Conservation (phyloP, 2,797 vertebrate species). For the Phyllotis vaccarum region DNA sequence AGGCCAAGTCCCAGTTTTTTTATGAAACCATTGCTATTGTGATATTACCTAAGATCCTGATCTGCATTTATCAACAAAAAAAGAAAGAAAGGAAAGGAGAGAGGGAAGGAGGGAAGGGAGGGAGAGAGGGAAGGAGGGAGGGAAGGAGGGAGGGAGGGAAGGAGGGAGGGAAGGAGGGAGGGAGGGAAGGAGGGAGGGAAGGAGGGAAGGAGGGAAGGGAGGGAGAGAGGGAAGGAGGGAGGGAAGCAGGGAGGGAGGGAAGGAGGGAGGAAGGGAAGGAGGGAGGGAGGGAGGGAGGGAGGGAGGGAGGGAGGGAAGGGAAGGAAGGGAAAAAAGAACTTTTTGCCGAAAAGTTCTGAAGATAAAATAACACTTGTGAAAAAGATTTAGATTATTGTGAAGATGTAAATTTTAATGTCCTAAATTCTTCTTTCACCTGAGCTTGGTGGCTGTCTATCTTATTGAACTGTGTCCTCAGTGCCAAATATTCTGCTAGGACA, state of each 20-base stretch:
- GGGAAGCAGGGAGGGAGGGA: no score
- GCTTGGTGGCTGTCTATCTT: neutral
- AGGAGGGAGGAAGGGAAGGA: no score
- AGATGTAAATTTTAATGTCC: neutral
- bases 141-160: no score
- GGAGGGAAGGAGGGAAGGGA: no score
- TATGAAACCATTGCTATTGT: neutral
- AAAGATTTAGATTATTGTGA: neutral
- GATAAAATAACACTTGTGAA: slow-evolving; percentile 24
- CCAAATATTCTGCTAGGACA: neutral
- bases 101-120: no score
- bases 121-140: no score
- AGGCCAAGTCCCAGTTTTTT: neutral
- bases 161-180: no score
- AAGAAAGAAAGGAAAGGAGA: neutral
- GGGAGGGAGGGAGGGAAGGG: no score
- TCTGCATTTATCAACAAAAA: neutral
- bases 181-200: neutral
- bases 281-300: no score
- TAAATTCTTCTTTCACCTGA: slow-evolving; percentile 37
- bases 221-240: no score
- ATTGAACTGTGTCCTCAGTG: neutral
- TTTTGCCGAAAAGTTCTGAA: neutral
- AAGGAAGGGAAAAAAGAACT: neutral
- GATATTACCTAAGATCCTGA: neutral